Evolutionary conservation across 2,797 vertebrate genomes (phyloP).

Genomic region (Enteromius unitaeniatus): DNA sequence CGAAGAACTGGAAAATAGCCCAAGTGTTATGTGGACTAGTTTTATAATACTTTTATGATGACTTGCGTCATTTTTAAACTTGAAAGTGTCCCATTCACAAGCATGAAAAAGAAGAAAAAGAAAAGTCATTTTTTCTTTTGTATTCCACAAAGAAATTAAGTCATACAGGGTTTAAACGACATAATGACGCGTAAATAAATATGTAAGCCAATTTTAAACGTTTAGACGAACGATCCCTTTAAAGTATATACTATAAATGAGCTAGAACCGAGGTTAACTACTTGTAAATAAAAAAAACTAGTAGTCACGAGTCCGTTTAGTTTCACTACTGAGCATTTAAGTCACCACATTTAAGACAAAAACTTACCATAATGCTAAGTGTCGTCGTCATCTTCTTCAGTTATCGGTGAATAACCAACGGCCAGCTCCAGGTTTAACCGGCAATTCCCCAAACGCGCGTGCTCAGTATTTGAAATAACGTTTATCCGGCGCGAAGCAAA

Average conservation of each 20-base stretch:
- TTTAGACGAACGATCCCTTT: background rate
- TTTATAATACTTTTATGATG: background rate
- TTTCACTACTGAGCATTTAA: background rate
- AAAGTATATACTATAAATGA: too few species aligned
- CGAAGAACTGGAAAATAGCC: background rate
- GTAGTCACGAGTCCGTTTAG: background rate
- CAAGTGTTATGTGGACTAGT: background rate
- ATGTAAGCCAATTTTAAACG: background rate
- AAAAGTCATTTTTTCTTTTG: too few species aligned
- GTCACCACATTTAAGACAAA: background rate
- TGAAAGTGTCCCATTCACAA: background rate
- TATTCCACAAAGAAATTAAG: background rate
- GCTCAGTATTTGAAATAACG: constrained; percentile 40
- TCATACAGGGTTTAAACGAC: background rate
- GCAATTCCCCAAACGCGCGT: constrained; percentile 36
- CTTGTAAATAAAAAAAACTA: background rate
- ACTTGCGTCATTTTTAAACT: background rate
- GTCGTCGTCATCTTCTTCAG: constrained; percentile 9
- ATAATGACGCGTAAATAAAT: too few species aligned
- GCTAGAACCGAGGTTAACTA: background rate
- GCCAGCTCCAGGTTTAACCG: constrained; percentile 39
- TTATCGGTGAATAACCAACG: constrained; percentile 20
- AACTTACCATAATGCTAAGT: constrained; percentile 34
- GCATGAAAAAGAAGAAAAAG: background rate
- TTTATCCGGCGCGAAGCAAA: background rate